Evolutionary conservation across 2,797 vertebrate genomes (phyloP), one percentile per base, ranked within the genome.

Genomic region (Malurus splendens): DNA sequence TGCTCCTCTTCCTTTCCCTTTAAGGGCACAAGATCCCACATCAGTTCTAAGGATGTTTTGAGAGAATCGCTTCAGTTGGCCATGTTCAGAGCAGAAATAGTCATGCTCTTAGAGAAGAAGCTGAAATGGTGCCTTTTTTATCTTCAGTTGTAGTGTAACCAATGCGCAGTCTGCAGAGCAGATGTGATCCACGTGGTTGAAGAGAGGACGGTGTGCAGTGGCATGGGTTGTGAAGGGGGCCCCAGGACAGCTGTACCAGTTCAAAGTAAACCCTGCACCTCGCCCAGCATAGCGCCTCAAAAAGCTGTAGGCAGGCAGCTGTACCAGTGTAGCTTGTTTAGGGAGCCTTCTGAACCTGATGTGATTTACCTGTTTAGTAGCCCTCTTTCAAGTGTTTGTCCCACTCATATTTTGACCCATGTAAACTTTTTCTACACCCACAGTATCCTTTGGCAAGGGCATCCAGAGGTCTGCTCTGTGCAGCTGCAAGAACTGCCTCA

Each of bases 21-120:
- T 0, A 4, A 0, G 4, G 28, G 28, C 39, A 18, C 32, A 9
- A 38, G 12, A 45, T 90, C 27, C 48, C 0, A 0, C 10, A 18
- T 57, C 12, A 3, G 20, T 36, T 64, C 28, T 48, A 20, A 59
- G 36, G 16, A 33, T 75, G 30, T 36, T 91, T 59, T 38, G 41
- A 25, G 52, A 52, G 33, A 89, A 10, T n/a, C 62, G 24, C 0
- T 71, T 82, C 7, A 5, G 5, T 3, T 87, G 60, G 48, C 52
- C 4, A 0, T 52, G 25, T 55, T 91, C 6, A 48, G 51, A 65
- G 25, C 27, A 20, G 52, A 81, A 79, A 20, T 9, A 51, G 33
- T 19, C 19, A 22, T 0, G 4, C 22, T 71, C 42, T 39, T 39
- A 25, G 54, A 85, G 32, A 27, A 81, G 42, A 85, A 64, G 24